These are phyloP conservation scores for Dysidea cf. avara DNA, from an alignment of 37 sponge, comb jelly and placozoan genomes.

Conservation along the genomic window DNA sequence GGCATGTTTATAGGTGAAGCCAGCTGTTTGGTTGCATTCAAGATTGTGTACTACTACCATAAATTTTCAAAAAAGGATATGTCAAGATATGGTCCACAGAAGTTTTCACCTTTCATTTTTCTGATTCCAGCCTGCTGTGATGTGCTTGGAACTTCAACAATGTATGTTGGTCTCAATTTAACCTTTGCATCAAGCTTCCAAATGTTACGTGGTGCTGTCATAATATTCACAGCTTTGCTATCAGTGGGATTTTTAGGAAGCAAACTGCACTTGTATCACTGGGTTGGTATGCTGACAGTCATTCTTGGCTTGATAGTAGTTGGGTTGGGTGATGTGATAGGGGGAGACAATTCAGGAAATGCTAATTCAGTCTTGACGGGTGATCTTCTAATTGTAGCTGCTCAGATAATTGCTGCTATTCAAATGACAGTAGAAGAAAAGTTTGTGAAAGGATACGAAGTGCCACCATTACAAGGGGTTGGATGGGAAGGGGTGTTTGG, in stretches of 20 bases:
- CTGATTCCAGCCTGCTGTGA: conserved; percentile 93
- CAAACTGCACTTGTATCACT: conserved; percentile 64
- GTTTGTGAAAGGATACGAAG: conserved; percentile 86
- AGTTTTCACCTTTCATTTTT: conserved; percentile 90
- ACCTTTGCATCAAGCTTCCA: conserved; percentile 96
- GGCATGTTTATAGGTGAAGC: conserved; percentile 95
- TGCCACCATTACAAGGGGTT: conserved; percentile 85
- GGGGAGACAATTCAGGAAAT: neutral
- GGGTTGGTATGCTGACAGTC: conserved; percentile 90
- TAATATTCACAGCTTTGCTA: conserved; percentile 94
- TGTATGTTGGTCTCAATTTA: conserved; percentile 93
- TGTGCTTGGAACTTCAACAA: conserved; percentile 76
- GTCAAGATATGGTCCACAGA: conserved; percentile 62
- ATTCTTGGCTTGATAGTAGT: conserved; percentile 88
- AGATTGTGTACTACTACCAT: conserved; percentile 55
- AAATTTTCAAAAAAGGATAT: conserved; percentile 44
- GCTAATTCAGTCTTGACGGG: conserved; percentile 60
- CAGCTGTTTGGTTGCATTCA: conserved; percentile 83
- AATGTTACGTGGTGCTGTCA: conserved; percentile 93
- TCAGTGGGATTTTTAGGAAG: conserved; percentile 84
- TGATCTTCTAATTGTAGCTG: conserved; percentile 86
- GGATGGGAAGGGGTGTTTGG: conserved; percentile 99
- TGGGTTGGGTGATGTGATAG: conserved; percentile 75
- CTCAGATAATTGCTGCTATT: conserved; percentile 86
- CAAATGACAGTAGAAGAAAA: conserved; percentile 92